Percentiles rank a stretch among this genome's conserved stretches.
These are phyloP conservation scores for Apamea anceps DNA, from an alignment of 2,888 invertebrate genomes.

Conservation along the genomic window DNA sequence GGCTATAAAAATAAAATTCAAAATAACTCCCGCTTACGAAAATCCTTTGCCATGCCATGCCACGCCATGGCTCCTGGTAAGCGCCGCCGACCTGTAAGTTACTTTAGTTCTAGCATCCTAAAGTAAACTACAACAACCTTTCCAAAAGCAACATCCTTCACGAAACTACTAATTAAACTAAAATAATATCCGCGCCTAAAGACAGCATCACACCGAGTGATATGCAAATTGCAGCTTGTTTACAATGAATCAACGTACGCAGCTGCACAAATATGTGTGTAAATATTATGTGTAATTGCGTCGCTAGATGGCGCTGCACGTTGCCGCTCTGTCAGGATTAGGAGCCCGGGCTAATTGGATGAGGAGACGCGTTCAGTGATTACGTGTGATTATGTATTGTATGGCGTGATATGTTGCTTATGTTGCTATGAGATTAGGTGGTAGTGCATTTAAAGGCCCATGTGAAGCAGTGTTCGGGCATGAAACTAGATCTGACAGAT, in stretches of 20 bases:
- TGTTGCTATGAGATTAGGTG: conserved; percentile 31
- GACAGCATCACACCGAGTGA: conserved; percentile 65
- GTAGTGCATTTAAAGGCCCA: conserved; percentile 26
- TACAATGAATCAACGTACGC: conserved; percentile 74
- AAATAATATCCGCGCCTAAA: conserved; percentile 69
- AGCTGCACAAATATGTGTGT: conserved; percentile 77
- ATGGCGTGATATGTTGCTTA: conserved; percentile 20
- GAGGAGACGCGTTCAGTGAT: conserved; percentile 55
- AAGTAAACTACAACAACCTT: not conserved
- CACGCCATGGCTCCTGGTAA: not conserved
- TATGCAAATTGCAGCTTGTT: conserved; percentile 74
- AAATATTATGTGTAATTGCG: conserved; percentile 73
- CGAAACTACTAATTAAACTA: conserved; percentile 66
- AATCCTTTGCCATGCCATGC: not conserved
- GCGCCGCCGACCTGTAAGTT: not conserved
- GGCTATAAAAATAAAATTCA: no score
- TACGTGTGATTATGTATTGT: conserved; percentile 57
- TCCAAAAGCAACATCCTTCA: conserved; percentile 16
- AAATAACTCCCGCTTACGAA: not conserved
- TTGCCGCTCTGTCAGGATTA: conserved; percentile 64
- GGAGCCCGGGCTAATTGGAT: conserved; percentile 60
- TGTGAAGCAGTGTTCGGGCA: conserved; percentile 5
- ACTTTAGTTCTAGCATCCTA: not conserved
- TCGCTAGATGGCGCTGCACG: conserved; percentile 66
- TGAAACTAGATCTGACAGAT: conserved; percentile 6